These are phyloP conservation scores for Ariolimax columbianus DNA, from an alignment of 2,888 invertebrate genomes.

Conservation along the genomic window DNA sequence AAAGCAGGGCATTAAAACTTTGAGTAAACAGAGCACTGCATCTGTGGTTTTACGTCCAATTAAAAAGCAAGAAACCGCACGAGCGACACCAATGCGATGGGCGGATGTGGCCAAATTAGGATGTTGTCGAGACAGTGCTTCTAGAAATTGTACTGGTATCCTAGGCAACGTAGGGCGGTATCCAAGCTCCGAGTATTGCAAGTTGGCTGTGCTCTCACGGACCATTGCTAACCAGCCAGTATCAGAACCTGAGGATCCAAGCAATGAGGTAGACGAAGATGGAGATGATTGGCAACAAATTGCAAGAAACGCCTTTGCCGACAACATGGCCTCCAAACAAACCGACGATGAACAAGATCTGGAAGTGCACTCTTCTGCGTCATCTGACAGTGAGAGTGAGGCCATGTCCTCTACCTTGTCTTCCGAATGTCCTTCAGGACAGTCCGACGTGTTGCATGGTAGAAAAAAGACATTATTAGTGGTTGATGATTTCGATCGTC, in stretches of 20 bases:
- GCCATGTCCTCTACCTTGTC: conserved; percentile 34
- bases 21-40: background rate
- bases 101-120: conserved; percentile 56
- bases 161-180: background rate
- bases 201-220: background rate
- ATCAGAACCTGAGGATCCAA: background rate
- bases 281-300: conserved; percentile 41
- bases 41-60: background rate
- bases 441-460: conserved; percentile 7
- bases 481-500: conserved; percentile 22
- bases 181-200: background rate
- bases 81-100: conserved; percentile 49
- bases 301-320: conserved; percentile 43
- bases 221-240: background rate
- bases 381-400: conserved; percentile 34
- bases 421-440: conserved; percentile 37
- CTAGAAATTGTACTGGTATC: conserved; percentile 16
- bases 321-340: conserved; percentile 39
- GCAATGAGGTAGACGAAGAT: background rate
- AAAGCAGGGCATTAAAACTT: conserved; percentile 10
- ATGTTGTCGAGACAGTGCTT: conserved; percentile 15
- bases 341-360: background rate
- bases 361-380: background rate
- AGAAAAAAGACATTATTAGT: conserved; percentile 19
- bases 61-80: background rate